Evolutionary conservation across 2,113 vertebrate genomes (phyloP).

Genomic region (Dicaeum eximium): DNA sequence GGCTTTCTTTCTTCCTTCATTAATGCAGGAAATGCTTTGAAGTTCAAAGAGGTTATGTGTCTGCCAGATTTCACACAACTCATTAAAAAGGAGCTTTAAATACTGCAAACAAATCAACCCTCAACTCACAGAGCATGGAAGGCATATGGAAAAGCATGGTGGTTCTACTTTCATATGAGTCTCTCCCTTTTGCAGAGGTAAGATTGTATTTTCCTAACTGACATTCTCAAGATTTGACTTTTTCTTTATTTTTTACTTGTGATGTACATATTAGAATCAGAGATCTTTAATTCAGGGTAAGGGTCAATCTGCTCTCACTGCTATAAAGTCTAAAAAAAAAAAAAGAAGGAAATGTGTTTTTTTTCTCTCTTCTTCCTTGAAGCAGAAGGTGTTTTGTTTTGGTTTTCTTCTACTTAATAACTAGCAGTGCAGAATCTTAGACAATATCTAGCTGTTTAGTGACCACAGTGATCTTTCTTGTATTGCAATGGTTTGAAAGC

Average conservation of each 20-base stretch:
- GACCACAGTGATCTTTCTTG: not conserved
- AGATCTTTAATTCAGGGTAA: not conserved
- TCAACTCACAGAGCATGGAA: not conserved
- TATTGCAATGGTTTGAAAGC: not conserved
- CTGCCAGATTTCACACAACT: slow-evolving; percentile 27
- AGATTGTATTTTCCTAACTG: not conserved
- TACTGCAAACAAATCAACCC: slow-evolving; percentile 11
- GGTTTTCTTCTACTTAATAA: too few species aligned
- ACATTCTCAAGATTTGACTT: not conserved
- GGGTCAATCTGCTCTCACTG: too few species aligned
- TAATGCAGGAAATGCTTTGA: slow-evolving; percentile 42
- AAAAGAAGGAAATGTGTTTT: too few species aligned
- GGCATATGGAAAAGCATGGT: not conserved
- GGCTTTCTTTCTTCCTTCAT: not conserved
- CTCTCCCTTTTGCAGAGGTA: not conserved
- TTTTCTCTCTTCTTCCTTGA: too few species aligned
- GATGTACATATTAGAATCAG: not conserved
- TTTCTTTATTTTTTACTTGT: not conserved
- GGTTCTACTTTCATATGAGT: not conserved
- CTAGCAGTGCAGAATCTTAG: not conserved
- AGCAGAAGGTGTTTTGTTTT: too few species aligned
- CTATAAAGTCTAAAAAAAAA: too few species aligned
- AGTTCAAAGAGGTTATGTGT: slow-evolving; percentile 3
- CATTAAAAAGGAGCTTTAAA: slow-evolving; percentile 11
- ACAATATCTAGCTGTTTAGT: not conserved